These are phyloP conservation scores for Toxostoma redivivum DNA, from an alignment of 2,113 vertebrate genomes.

Conservation along the genomic window DNA sequence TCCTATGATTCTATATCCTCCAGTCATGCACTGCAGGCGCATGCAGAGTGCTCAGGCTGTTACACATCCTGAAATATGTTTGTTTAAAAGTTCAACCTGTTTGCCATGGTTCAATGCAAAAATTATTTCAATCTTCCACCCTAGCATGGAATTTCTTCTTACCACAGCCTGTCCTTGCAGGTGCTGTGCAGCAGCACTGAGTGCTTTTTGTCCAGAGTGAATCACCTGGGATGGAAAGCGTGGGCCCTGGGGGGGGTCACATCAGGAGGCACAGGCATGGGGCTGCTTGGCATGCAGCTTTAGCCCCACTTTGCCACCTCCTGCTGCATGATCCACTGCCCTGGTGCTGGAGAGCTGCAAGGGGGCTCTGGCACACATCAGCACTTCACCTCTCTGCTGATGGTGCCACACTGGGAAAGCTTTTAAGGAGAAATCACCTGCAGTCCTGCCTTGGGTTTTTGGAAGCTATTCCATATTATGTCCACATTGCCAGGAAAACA, in stretches of 20 bases:
- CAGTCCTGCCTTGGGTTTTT: constrained; percentile 3
- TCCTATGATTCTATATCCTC: background rate
- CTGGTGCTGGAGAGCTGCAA: background rate
- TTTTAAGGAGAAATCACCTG: constrained; percentile 32
- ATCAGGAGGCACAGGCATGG: background rate
- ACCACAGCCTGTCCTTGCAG: background rate
- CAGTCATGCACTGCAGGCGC: background rate
- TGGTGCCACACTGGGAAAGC: background rate
- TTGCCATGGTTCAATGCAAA: fast-evolving
- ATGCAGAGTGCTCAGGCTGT: fast-evolving
- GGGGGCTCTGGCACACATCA: background rate
- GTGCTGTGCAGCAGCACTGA: background rate
- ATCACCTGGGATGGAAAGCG: background rate
- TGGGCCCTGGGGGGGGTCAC: background rate
- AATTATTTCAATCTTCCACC: background rate
- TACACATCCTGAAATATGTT: background rate
- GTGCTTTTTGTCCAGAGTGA: background rate
- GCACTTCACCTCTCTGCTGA: background rate
- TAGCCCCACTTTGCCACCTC: background rate
- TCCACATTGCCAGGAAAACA: constrained; percentile 43
- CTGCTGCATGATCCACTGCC: background rate
- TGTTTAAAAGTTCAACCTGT: background rate
- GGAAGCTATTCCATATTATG: constrained; percentile 13
- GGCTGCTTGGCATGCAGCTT: background rate
- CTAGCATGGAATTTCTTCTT: background rate